These are phyloP conservation scores for Antennarius maculatus DNA, from an alignment of 2,797 vertebrate genomes.

Conservation along the genomic window DNA sequence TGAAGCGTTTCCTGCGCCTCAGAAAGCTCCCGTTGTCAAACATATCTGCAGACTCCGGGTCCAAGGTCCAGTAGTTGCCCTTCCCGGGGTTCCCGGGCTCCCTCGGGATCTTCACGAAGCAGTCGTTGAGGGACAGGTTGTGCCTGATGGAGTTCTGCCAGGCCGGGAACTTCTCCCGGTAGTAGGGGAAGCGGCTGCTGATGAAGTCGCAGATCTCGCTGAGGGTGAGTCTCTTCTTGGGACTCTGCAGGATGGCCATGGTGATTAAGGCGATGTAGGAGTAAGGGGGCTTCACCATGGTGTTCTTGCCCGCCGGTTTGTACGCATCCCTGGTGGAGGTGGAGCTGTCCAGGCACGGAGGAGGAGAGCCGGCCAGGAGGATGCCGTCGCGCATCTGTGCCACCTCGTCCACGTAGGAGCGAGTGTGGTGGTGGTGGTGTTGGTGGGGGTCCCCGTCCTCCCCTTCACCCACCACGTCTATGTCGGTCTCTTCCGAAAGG, in stretches of 20 bases:
- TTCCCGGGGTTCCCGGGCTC: conserved; percentile 92
- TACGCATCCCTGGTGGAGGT: conserved; percentile 79
- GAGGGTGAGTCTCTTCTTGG: conserved; percentile 89
- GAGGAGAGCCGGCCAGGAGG: conserved; percentile 79
- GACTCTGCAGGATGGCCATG: conserved; percentile 95
- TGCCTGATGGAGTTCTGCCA: conserved; percentile 93
- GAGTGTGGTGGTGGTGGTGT: conserved; percentile 63
- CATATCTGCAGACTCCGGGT: conserved; percentile 94
- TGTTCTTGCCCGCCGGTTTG: conserved; percentile 84
- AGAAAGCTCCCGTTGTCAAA: conserved; percentile 95
- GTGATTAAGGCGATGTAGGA: conserved; percentile 96
- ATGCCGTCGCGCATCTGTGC: conserved; percentile 85
- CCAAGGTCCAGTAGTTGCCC: conserved; percentile 93
- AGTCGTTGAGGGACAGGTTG: conserved; percentile 91
- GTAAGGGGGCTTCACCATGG: conserved; percentile 92
- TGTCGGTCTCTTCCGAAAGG: conserved; percentile 94
- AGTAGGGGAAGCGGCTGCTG: conserved; percentile 89
- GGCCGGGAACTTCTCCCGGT: conserved; percentile 91
- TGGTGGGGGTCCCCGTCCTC: conserved; percentile 82
- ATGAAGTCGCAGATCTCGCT: conserved; percentile 93
- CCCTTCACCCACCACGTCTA: conserved; percentile 94
- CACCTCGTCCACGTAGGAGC: conserved; percentile 85
- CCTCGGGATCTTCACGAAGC: conserved; percentile 90
- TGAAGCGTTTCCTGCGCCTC: conserved; percentile 92
- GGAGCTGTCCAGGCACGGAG: conserved; percentile 76